phyloP scores from a whole-genome alignment of 2,888 invertebrate species.

The Drosophila dives region DNA sequence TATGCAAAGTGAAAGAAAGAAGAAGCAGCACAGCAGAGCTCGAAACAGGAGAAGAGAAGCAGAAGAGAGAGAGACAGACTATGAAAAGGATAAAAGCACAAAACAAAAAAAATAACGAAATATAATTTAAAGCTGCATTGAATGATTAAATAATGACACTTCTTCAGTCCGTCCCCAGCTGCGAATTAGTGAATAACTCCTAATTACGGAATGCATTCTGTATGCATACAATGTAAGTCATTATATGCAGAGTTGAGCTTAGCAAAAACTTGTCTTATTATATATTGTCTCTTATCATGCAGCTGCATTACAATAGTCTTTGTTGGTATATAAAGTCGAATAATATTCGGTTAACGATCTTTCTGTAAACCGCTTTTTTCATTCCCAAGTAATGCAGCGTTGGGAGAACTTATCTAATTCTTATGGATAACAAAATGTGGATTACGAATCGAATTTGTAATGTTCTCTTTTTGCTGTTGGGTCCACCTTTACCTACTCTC shows the following conservation, averaged over 20 bases:
- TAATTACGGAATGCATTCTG: not conserved
- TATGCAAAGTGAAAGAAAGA: constrained; percentile 21
- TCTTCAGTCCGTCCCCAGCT: not conserved
- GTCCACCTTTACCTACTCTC: not conserved
- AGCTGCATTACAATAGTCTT: too few species aligned
- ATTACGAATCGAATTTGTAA: not conserved
- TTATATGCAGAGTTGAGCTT: not conserved
- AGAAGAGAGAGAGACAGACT: not conserved
- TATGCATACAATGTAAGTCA: not conserved
- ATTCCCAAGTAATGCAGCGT: too few species aligned
- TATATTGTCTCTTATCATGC: too few species aligned
- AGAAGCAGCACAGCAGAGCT: constrained; percentile 24
- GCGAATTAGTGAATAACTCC: not conserved
- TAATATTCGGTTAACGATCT: too few species aligned
- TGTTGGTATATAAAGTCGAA: too few species aligned
- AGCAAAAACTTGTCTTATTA: not conserved
- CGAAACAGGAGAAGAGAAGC: not conserved
- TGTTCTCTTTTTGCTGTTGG: not conserved
- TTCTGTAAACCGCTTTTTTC: too few species aligned
- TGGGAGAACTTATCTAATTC: too few species aligned
- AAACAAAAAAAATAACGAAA: not conserved
- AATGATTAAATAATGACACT: constrained; percentile 49
- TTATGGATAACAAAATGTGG: too few species aligned
- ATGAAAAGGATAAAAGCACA: not conserved
- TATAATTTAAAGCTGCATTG: constrained; percentile 10